Conservation (phyloP, 2,113 vertebrate species). For the Tapirus terrestris region DNA sequence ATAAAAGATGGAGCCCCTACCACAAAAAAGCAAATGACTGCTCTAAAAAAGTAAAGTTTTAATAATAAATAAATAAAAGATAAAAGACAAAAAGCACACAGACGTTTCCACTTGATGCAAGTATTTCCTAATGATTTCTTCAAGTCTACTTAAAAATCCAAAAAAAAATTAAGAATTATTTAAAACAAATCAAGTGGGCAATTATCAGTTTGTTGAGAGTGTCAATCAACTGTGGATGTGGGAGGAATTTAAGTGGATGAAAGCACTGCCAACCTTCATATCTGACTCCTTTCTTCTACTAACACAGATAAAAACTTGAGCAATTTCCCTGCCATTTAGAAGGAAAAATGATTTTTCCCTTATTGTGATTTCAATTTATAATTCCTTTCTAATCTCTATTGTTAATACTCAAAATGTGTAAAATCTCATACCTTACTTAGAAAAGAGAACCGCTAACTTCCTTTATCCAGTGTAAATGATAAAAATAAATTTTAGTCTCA, state of each 20-base stretch:
- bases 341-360: background rate
- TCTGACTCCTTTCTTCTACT: conserved; percentile 40
- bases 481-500: conserved; percentile 56
- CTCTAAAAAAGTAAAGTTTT: background rate
- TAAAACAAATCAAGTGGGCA: conserved; percentile 82
- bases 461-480: conserved; percentile 41
- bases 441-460: background rate
- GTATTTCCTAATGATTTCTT: conserved; percentile 77
- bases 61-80: background rate
- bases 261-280: conserved; percentile 50
- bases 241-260: conserved; percentile 77
- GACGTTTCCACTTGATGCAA: conserved; percentile 69
- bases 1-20: conserved; percentile 48
- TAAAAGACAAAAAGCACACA: background rate
- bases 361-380: conserved; percentile 47
- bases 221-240: conserved; percentile 77
- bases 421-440: background rate
- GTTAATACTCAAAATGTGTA: conserved; percentile 2
- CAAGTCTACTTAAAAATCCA: conserved; percentile 76
- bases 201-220: conserved; percentile 82
- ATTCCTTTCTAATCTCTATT: conserved; percentile 4
- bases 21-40: background rate
- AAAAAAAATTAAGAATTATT: conserved; percentile 80
- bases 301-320: conserved; percentile 46
- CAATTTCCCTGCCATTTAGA: background rate